Base-by-base conservation (phyloP, 2,888 invertebrate genomes). In the Torymus aiolomorphi region DNA sequence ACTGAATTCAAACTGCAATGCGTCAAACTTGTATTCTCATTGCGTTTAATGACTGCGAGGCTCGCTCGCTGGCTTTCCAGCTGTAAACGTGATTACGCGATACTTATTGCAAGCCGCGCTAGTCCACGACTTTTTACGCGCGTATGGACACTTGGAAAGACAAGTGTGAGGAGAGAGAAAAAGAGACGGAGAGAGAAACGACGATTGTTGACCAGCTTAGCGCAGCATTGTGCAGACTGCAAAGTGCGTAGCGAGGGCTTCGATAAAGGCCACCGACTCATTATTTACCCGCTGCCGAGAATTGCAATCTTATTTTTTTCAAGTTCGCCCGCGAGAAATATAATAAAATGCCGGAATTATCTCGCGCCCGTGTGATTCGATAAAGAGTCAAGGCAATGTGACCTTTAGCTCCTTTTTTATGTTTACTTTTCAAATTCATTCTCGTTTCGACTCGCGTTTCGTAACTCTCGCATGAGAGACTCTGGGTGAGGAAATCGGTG, bases 241-340 rank as follows among this genome's bases (percentile, higher is more conserved):
- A 69, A 76, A 76, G 67, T 73, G 71, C 61, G 76, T 71, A 80
- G 67, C 63, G 74, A 70, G 69, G 78, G 78, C 74, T 80, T 77
- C 69, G 73, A 80, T 78, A 80, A 78, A 80, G 80, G 73, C 81
- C 79, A 63, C 69, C 81, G 72, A 71, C 76, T 81, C 72, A 63
- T 80, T 82, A 81, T 82, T 80, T 80, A 76, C 73, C 69, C 73
- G 70, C 52, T 61, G 57, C 20, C 54, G 20, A 31, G 51, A 59
- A 69, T 73, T 12, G 61, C 61, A 71, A 72, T 76, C 76, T 66
- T 61, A 62, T 71, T 81, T 71, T 75, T 70, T 70, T 75, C 74
- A 59, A 79, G 74, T 70, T 74, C 74, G 70, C 62, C 4, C 5
- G 16, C n/a, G 31, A 72, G 71, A 31, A 73, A n/a, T n/a, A 76